Base-by-base conservation (phyloP, 2,888 invertebrate genomes). In the Philaethria dido region DNA sequence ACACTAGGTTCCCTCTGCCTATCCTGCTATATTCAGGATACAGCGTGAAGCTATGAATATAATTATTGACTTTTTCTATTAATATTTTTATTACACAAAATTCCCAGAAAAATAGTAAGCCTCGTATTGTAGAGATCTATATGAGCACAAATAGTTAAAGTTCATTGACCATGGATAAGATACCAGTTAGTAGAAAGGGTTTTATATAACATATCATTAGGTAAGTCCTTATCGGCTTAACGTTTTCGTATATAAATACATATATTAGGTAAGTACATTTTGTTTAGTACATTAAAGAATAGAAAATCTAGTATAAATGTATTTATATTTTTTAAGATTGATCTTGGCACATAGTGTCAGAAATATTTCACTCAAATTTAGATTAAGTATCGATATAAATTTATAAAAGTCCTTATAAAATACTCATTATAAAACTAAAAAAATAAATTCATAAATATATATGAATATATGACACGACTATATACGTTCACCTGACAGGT, bases 101-200 rank as follows among this genome's bases (percentile, higher is more conserved):
- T n/a, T n/a, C n/a, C n/a, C n/a, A n/a, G n/a, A n/a, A n/a, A n/a
- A n/a, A n/a, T n/a, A n/a, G n/a, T n/a, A n/a, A n/a, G n/a, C n/a
- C n/a, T n/a, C n/a, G n/a, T n/a, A 45, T 45, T 45, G 0, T 45
- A 45, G 3, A 45, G 45, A 5, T 18, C 45, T 18, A 20, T 45
- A 45, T 45, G 8, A 11, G 2, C 11, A 45, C 18, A 44, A 44
- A 18, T 50, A 16, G 29, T 52, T 33, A 33, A 62, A 67, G 65
- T 68, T 68, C 48, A 61, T 25, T 52, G 54, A 59, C 52, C 50
- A 29, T 66, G 61, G 42, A 36, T 63, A 60, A 63, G 48, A 60
- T 39, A 62, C 45, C 33, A 59, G 16, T 62, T 42, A 42, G 18
- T 61, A 61, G 61, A 67, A 22, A 67, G 61, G 64, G 60, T 42